Base-by-base conservation (phyloP, 2,888 invertebrate species). In the Pedicia rivosa region DNA sequence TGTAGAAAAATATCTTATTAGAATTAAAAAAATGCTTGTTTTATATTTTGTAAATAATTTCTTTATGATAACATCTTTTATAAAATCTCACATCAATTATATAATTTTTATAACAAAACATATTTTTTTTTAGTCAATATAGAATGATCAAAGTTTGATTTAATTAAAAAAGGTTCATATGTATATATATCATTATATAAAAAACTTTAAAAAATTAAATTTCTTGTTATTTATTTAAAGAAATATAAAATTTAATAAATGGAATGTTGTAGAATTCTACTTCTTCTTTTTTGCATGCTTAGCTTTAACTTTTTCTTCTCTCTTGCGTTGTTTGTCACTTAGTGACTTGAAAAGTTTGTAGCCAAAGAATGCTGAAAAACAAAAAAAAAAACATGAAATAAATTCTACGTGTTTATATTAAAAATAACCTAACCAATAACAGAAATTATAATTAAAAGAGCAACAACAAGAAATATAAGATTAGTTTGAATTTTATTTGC, bases 201-300 rank as follows among this genome's bases (percentile, higher is more conserved):
- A 20, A 20, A 20, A 6, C 8, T 20, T 6, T 20, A 20, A 20
- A 20, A 20, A 6, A 20, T 20, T 20, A 20, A 20, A 6, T 20
- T 20, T 8, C 20, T 20, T 20, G 20, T n/a, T 25, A 38, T 24
- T 37, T 27, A 29, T 28, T 38, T 27, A 38, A 34, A 31, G 35
- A 34, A 51, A 51, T 50, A 45, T 51, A 52, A 57, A 61, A 62
- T 57, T n/a, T n/a, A n/a, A n/a, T n/a, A n/a, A 60, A 51, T 48
- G 56, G 56, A 56, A 50, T 52, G 47, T 54, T 56, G 52, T 56
- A 59, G 59, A 59, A 59, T 55, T 43, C 30, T 43, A 43, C 59
- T 82, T 83, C 54, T 78, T 81, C 66, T 83, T 87, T 53, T 81
- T 81, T 57, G 76, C 67, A 50, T 80, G 78, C 55, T 83, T 87